Percentiles rank a stretch among this genome's conserved stretches.
Conservation (phyloP, 2,888 invertebrate genomes). For the Drosophila testacea region DNA sequence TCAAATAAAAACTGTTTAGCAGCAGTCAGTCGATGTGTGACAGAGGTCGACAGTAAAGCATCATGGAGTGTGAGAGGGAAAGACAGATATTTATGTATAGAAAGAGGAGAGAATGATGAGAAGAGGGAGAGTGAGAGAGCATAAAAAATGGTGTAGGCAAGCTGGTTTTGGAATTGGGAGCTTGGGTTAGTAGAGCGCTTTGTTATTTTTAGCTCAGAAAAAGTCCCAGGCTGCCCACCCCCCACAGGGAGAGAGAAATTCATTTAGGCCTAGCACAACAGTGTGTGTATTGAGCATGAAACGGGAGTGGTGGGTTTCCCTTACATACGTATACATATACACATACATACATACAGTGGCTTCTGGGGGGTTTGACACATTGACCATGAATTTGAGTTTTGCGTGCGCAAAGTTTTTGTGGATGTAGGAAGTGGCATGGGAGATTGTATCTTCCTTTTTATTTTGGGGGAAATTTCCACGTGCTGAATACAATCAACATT, state of each 20-base stretch:
- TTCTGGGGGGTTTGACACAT: constrained; percentile 70
- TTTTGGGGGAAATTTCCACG: constrained; percentile 9
- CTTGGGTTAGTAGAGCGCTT: constrained; percentile 24
- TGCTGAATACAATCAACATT: constrained; percentile 13
- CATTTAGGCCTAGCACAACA: constrained; percentile 72
- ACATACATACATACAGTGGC: constrained; percentile 18
- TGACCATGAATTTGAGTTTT: constrained; percentile 72
- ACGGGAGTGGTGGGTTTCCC: constrained; percentile 18
- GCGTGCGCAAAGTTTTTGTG: constrained; percentile 21
- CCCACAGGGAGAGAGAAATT: constrained; percentile 6
- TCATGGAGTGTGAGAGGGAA: not conserved
- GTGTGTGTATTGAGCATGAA: constrained; percentile 57
- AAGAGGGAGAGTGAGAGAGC: constrained; percentile 7
- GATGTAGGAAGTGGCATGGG: not conserved
- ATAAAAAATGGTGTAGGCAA: constrained; percentile 43
- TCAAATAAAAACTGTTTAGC: constrained; percentile 17
- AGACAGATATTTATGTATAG: constrained; percentile 1
- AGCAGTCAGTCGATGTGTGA: constrained; percentile 33
- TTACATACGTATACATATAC: not conserved
- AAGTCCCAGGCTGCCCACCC: constrained; percentile 19
- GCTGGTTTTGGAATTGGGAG: constrained; percentile 17
- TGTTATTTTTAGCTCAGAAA: constrained; percentile 62
- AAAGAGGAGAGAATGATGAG: constrained; percentile 1
- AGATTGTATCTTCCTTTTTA: constrained; percentile 4
- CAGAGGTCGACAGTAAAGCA: constrained; percentile 2